Percentiles rank a stretch among this genome's conserved stretches.
Conservation (phyloP, 35 echinoderm and acorn worm species). For the Heliocidaris erythrogramma region DNA sequence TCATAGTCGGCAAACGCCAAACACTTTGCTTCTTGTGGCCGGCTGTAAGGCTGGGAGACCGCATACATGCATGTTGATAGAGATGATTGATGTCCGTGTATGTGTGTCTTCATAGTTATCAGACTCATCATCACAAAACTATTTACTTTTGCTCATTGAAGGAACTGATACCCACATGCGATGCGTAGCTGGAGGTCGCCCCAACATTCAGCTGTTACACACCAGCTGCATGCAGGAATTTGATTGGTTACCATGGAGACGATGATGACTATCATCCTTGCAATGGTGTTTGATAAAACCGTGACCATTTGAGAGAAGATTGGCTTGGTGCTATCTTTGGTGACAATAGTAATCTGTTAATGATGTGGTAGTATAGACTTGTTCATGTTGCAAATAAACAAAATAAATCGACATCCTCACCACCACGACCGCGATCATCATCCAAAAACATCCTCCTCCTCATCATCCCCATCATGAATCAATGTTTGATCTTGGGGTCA, state of each 20-base stretch:
- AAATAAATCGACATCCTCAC: not conserved
- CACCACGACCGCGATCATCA: not conserved
- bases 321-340: not conserved
- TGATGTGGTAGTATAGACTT: slow-evolving; percentile 14
- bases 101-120: not conserved
- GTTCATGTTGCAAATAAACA: not conserved
- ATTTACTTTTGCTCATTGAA: slow-evolving; percentile 12
- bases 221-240: not conserved
- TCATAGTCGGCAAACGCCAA: not conserved
- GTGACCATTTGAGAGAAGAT: not conserved
- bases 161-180: slow-evolving; percentile 7
- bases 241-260: not conserved
- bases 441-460: not conserved
- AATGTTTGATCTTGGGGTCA: slow-evolving; percentile 6
- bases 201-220: not conserved
- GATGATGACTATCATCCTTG: not conserved
- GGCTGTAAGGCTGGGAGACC: not conserved
- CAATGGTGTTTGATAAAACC: not conserved
- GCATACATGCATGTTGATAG: not conserved
- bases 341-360: not conserved
- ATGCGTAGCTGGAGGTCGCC: not conserved
- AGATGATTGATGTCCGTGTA: not conserved
- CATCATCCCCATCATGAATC: not conserved
- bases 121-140: not conserved
- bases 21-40: not conserved